Conservation (phyloP, 2,888 invertebrate species). For the Deladenus siricidicola region DNA sequence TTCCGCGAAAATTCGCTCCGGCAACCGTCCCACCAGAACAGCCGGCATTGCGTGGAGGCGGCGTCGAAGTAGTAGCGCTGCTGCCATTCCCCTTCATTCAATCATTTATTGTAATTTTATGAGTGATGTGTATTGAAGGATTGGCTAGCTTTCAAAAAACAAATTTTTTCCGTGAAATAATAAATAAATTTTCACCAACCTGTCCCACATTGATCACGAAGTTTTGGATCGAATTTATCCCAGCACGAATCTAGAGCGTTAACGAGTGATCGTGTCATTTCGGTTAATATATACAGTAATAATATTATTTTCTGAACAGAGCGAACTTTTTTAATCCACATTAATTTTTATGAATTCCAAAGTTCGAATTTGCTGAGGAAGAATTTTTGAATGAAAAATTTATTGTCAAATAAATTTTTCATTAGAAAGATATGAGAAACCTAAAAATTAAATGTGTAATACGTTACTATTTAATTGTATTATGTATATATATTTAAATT, state of each 20-base stretch:
- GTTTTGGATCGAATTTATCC: conserved; percentile 50
- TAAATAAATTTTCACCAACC: conserved; percentile 26
- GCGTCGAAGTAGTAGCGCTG: conserved; percentile 51
- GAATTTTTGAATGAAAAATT: too few relatives aligned
- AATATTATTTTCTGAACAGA: too few relatives aligned
- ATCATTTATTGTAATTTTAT: not conserved
- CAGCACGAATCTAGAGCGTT: conserved; percentile 33
- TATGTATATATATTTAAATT: too few relatives aligned
- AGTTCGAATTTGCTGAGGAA: too few relatives aligned
- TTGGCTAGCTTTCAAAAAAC: conserved; percentile 2
- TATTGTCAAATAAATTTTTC: too few relatives aligned
- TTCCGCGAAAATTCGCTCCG: conserved; percentile 34
- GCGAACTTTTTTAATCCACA: too few relatives aligned
- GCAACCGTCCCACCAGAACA: conserved; percentile 44
- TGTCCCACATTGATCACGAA: conserved; percentile 45
- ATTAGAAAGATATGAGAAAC: too few relatives aligned
- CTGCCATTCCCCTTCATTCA: conserved; percentile 43
- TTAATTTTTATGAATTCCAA: too few relatives aligned
- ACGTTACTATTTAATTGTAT: too few relatives aligned
- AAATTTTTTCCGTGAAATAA: too few relatives aligned
- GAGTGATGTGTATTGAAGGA: not conserved
- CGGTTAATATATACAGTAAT: too few relatives aligned
- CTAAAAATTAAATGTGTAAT: too few relatives aligned
- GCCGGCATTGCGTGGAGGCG: conserved; percentile 40
- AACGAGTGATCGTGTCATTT: not conserved